Percentiles rank a stretch among this genome's conserved stretches.
Evolutionary conservation across 37 sponge, comb jelly and placozoan species (phyloP).

Genomic region (Halichondria panicea): DNA sequence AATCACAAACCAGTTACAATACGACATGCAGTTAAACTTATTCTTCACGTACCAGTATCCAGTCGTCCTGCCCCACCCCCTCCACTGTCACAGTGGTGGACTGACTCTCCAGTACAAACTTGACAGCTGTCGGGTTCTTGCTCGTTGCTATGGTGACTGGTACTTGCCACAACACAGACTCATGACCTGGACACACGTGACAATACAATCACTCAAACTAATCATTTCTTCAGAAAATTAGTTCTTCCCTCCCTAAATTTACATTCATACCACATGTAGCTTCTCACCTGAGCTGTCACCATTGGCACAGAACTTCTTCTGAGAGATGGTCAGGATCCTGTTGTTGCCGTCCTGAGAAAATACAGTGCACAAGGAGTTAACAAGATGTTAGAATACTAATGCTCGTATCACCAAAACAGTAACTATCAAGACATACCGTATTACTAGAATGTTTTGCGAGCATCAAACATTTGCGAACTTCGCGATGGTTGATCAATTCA

Average conservation of each 20-base stretch:
- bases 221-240: background rate
- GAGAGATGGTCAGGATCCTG: constrained; percentile 50
- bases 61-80: constrained; percentile 33
- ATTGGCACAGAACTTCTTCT: constrained; percentile 85
- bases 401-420: no score
- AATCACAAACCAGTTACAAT: background rate
- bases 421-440: no score
- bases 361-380: no score
- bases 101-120: constrained; percentile 49
- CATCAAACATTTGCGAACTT: no score
- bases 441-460: no score
- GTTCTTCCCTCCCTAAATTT: background rate
- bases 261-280: background rate
- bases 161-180: constrained; percentile 50
- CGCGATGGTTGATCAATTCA: no score
- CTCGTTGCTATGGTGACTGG: constrained; percentile 56
- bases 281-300: constrained; percentile 55
- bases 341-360: constrained; percentile 54
- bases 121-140: constrained; percentile 9
- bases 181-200: constrained; percentile 18
- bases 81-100: constrained; percentile 28
- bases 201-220: background rate
- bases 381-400: no score
- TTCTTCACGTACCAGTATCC: constrained; percentile 59
- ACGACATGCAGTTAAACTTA: background rate